These are phyloP conservation scores for Bolborhynchus lineola DNA, from an alignment of 2,113 vertebrate genomes.

Conservation along the genomic window DNA sequence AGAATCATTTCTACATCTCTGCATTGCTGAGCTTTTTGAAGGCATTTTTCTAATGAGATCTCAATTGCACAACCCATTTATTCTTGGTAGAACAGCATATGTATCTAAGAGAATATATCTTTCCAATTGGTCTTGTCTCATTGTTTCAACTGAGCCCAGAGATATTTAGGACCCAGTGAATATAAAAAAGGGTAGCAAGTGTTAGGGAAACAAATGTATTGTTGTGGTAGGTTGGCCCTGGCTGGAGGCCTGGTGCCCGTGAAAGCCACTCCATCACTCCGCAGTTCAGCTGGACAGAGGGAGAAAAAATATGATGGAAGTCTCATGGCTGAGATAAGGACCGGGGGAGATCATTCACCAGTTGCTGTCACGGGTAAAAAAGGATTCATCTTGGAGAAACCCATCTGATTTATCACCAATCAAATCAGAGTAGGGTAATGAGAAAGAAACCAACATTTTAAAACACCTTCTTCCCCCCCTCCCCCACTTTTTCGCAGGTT, in stretches of 20 bases:
- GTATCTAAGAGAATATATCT: neutral
- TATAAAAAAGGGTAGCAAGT: neutral
- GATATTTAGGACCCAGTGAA: neutral
- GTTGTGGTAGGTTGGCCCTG: neutral
- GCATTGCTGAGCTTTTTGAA: neutral
- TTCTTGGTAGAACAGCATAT: neutral
- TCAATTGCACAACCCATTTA: neutral
- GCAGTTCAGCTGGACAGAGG: neutral
- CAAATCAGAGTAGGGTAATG: neutral
- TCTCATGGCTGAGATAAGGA: neutral
- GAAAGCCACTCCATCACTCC: neutral
- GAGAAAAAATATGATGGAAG: rapidly evolving
- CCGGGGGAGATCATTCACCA: neutral
- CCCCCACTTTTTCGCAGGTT: neutral
- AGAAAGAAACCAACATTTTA: neutral
- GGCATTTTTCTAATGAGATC: neutral
- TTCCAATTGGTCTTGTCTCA: neutral
- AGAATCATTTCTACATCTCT: neutral
- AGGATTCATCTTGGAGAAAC: neutral
- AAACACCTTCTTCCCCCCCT: neutral
- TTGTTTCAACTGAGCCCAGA: neutral
- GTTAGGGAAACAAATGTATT: neutral
- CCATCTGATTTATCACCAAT: neutral
- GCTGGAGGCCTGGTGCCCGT: neutral
- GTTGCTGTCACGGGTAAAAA: rapidly evolving